These are phyloP conservation scores for Halictus quadricinctus DNA, from an alignment of 2,888 invertebrate genomes.

Conservation along the genomic window DNA sequence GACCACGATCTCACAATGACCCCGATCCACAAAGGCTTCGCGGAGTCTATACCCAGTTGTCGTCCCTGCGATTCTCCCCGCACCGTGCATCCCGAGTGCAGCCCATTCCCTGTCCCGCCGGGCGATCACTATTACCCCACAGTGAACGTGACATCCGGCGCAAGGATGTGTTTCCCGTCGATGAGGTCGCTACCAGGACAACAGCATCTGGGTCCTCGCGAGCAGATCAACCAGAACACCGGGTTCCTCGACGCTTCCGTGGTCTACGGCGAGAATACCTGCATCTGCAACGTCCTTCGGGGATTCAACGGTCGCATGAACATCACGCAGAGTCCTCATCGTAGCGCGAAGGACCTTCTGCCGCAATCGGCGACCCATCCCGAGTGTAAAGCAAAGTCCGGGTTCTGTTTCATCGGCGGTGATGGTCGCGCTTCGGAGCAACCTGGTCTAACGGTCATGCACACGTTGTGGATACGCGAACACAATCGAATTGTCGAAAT, in stretches of 20 bases:
- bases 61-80: conserved; percentile 93
- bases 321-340: conserved; percentile 88
- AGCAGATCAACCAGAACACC: conserved; percentile 93
- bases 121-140: conserved; percentile 96
- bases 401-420: conserved; percentile 94
- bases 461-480: conserved; percentile 94
- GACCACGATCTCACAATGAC: conserved; percentile 98
- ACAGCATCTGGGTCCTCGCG: conserved; percentile 92
- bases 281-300: conserved; percentile 90
- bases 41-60: conserved; percentile 95
- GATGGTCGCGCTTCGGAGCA: conserved; percentile 97
- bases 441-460: conserved; percentile 93
- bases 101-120: conserved; percentile 94
- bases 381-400: conserved; percentile 93
- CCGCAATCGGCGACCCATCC: conserved; percentile 91
- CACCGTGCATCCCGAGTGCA: conserved; percentile 96
- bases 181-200: conserved; percentile 97
- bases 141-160: conserved; percentile 92
- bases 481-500: conserved; percentile 94
- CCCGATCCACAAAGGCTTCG: conserved; percentile 95
- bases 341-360: conserved; percentile 89
- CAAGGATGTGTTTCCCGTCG: conserved; percentile 95
- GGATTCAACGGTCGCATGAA: conserved; percentile 93
- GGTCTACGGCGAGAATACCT: conserved; percentile 94
- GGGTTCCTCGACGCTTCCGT: conserved; percentile 94